Conservation (phyloP, 2,113 vertebrate genomes). For the Centropus bengalensis region DNA sequence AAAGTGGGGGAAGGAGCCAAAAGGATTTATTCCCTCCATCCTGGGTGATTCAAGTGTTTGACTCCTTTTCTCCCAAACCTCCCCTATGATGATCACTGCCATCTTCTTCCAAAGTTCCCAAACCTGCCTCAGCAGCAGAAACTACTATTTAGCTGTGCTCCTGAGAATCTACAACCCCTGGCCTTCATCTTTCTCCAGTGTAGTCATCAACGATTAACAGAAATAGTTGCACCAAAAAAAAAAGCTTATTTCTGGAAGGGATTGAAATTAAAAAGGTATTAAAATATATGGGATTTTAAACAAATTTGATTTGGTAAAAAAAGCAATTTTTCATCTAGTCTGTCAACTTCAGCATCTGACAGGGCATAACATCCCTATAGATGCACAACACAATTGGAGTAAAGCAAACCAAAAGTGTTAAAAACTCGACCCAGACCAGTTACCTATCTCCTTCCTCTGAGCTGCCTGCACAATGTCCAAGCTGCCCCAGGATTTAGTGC, state of each 20-base stretch:
- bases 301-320: background rate
- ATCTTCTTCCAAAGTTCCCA: background rate
- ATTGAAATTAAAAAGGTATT: background rate
- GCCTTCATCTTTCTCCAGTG: background rate
- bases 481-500: background rate
- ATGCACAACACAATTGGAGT: background rate
- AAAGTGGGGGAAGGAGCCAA: background rate
- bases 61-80: background rate
- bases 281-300: background rate
- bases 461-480: background rate
- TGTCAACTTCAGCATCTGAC: background rate
- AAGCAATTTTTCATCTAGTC: background rate
- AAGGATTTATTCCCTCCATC: background rate
- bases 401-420: background rate
- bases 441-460: background rate
- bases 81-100: background rate
- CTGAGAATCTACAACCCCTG: background rate
- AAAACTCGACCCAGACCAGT: background rate
- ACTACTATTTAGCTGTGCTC: background rate
- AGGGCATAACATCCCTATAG: background rate
- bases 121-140: background rate
- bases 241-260: background rate
- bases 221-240: background rate
- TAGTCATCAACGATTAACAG: background rate
- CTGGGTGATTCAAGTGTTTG: background rate